Evolutionary conservation across 2,113 vertebrate species (phyloP).

Genomic region (Plectropomus leopardus): DNA sequence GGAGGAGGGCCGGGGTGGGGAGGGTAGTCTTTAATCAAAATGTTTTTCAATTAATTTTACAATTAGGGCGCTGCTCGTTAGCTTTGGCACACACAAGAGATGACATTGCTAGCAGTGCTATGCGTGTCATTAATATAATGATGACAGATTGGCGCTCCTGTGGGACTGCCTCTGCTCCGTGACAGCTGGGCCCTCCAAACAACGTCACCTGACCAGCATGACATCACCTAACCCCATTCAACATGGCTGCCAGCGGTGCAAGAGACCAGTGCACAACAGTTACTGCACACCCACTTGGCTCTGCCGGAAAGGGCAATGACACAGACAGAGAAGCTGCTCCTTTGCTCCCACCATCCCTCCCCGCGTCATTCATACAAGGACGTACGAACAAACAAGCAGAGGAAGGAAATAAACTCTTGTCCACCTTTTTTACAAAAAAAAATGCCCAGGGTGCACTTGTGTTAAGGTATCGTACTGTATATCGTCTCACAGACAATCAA

Average conservation of each 20-base stretch:
- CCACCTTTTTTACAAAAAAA: constrained; percentile 28
- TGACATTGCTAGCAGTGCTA: constrained; percentile 79
- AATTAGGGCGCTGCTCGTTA: constrained; percentile 84
- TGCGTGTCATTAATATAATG: constrained; percentile 83
- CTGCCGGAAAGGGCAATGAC: constrained; percentile 30
- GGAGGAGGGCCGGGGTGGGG: constrained; percentile 62
- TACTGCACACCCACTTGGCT: constrained; percentile 42
- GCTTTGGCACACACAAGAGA: constrained; percentile 80
- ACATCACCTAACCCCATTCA: constrained; percentile 76
- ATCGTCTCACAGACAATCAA: constrained; percentile 66
- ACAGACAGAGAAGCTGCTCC: constrained; percentile 39
- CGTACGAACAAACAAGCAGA: constrained; percentile 34
- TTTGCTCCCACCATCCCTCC: constrained; percentile 8
- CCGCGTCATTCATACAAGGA: constrained; percentile 56
- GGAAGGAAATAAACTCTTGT: constrained; percentile 30
- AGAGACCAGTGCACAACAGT: constrained; percentile 39
- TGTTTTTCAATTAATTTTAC: constrained; percentile 86
- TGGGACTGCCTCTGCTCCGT: constrained; percentile 71
- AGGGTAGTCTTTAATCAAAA: constrained; percentile 85
- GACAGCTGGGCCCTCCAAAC: constrained; percentile 75
- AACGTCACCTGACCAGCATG: constrained; percentile 77
- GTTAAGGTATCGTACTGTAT: constrained; percentile 44
- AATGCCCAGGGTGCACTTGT: constrained; percentile 41
- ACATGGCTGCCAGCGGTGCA: constrained; percentile 62
- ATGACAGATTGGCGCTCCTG: constrained; percentile 83